These are phyloP conservation scores for Eulimnadia texana DNA, from an alignment of 1,140 invertebrate species.

Conservation along the genomic window DNA sequence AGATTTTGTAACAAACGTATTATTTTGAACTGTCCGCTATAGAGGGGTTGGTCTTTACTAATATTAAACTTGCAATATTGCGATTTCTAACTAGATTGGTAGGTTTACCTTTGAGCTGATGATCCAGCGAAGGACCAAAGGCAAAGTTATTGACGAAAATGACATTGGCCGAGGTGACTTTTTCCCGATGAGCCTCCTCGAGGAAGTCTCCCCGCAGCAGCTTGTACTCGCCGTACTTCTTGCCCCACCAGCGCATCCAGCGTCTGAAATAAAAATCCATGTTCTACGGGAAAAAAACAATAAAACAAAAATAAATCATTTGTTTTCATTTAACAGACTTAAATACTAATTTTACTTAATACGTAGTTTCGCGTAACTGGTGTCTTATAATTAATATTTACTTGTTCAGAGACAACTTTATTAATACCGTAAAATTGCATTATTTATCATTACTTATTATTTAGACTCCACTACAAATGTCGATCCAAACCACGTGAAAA, in stretches of 20 bases:
- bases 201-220: slow-evolving; percentile 90
- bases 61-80: too few species aligned
- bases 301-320: background rate
- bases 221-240: slow-evolving; percentile 77
- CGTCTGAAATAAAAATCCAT: slow-evolving; percentile 80
- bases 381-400: too few species aligned
- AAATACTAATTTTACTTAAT: background rate
- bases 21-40: too few species aligned
- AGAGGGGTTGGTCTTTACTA: too few species aligned
- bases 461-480: background rate
- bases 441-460: too few species aligned
- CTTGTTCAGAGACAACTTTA: too few species aligned
- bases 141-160: slow-evolving; percentile 99
- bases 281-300: slow-evolving; percentile 37
- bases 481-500: background rate
- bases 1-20: too few species aligned
- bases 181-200: slow-evolving; percentile 74
- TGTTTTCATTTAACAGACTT: background rate
- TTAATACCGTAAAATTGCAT: too few species aligned
- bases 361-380: too few species aligned
- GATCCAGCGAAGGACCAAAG: slow-evolving; percentile 91
- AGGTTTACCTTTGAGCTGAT: slow-evolving; percentile 73
- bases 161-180: slow-evolving; percentile 78
- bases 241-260: slow-evolving; percentile 96
- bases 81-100: too few species aligned